These are phyloP conservation scores for Rachycentron canadum DNA, from an alignment of 2,797 vertebrate genomes.

Conservation along the genomic window DNA sequence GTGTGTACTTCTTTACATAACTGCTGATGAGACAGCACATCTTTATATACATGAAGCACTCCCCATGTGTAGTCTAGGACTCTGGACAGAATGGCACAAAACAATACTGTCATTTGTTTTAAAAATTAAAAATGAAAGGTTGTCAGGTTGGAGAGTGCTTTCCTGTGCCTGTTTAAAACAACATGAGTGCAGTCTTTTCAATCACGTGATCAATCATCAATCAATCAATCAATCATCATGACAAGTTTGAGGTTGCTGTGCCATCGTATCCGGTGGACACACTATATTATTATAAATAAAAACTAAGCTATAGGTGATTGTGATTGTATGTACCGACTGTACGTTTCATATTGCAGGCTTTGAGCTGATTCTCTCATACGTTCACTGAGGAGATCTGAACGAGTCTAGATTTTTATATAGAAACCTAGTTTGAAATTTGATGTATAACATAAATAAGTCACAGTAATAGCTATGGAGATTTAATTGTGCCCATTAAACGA, in stretches of 20 bases:
- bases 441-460: background rate
- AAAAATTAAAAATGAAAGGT: no score
- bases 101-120: background rate
- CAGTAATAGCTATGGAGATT: background rate
- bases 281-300: background rate
- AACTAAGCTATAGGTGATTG: background rate
- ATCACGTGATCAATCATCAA: no score
- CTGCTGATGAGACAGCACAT: no score
- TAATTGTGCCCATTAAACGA: conserved; percentile 11
- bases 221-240: no score
- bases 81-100: background rate
- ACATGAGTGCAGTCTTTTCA: no score
- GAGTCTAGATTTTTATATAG: background rate
- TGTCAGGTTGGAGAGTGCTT: no score
- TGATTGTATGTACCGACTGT: background rate
- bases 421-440: background rate
- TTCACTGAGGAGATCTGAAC: background rate
- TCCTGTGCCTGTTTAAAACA: no score
- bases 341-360: background rate
- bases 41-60: background rate
- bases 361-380: background rate
- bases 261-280: background rate
- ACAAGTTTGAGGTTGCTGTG: no score
- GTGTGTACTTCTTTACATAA: background rate
- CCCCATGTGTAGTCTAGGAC: background rate